Base-by-base conservation (phyloP, 1,140 invertebrate genomes). In the Archivesica marissinica region DNA sequence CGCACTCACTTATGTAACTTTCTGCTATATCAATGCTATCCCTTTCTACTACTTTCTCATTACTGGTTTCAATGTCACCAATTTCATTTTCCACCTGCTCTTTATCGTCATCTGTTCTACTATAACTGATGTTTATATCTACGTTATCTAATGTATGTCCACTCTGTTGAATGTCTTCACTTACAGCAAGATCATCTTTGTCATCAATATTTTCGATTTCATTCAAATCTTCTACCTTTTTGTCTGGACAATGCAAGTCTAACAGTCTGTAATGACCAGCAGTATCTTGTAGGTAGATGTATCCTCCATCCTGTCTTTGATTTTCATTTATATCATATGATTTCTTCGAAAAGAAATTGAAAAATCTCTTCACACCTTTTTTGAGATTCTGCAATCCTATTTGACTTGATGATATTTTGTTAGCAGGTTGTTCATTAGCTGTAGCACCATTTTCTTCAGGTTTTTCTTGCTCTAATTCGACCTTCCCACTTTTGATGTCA, bases 261-360 rank as follows among this genome's bases (percentile, higher is more conserved):
- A 59, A 28, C 33, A 59, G 15, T 28, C 33, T 59, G 54, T 59
- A 59, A 28, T 28, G 23, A 28, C 54, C 54, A 6, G 25, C 13
- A 28, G n/a, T 59, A 15, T 59, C 54, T 28, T 59, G 17, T 28
- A 59, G 25, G 25, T 59, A 59, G 25, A 59, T 59, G 54, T 59
- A 28, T 20, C 54, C 54, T 28, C 23, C 54, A 59, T 59, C 25
- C 25, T 6, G 3, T 1, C 23, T 9, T 59, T 3, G 9, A 3
- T 59, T 59, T 1, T 59, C 25, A 59, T 59, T 59, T 28, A 59
- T 28, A 20, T 59, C 15, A 15, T 59, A 59, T 4, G 59, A 64
- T 35, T 64, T 64, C 59, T 64, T 64, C 38, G 59, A 64, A 30
- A 30, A 64, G 30, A 64, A 64, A 1, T 64, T 64, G 15, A 64